A percentile compares a stretch with the other conserved stretches of the same genome.
Evolutionary conservation across 2,113 vertebrate genomes (phyloP).

Genomic region (Ceyx margarethae): DNA sequence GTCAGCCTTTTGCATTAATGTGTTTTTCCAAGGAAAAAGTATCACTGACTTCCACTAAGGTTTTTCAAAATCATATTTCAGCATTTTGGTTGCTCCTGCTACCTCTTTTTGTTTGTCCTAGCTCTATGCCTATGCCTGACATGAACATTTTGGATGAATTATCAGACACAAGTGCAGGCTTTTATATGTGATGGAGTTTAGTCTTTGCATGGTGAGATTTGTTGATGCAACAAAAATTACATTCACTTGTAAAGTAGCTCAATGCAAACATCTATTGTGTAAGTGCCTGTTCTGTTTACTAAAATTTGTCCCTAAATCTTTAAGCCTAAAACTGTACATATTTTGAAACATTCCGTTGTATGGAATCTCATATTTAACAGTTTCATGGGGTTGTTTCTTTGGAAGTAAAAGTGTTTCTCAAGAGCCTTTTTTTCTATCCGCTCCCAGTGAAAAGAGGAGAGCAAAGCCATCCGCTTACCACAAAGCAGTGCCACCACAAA

Average conservation of each 20-base stretch:
- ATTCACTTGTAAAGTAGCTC: background rate
- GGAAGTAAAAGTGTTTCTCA: conserved; percentile 85
- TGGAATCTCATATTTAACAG: conserved; percentile 81
- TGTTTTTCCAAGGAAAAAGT: background rate
- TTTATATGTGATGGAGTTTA: background rate
- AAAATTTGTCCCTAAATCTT: conserved; percentile 63
- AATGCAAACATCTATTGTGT: conserved; percentile 37
- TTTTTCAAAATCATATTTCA: background rate
- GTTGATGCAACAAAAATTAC: conserved; percentile 25
- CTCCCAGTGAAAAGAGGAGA: conserved; percentile 80
- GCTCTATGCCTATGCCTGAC: background rate
- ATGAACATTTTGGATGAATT: background rate
- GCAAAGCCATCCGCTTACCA: conserved; percentile 83
- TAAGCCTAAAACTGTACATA: conserved; percentile 71
- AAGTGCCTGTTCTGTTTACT: conserved; percentile 46
- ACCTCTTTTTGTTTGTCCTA: background rate
- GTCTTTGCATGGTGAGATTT: background rate
- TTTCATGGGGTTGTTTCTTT: conserved; percentile 83
- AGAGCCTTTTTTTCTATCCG: conserved; percentile 76
- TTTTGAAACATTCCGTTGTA: conserved; percentile 75
- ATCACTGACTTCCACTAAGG: background rate
- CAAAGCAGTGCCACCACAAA: conserved; percentile 86
- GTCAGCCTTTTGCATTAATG: background rate
- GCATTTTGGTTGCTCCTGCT: background rate
- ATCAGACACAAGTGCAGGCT: background rate